Conservation (phyloP, 1,140 invertebrate genomes). For the Saccostrea cuccullata region DNA sequence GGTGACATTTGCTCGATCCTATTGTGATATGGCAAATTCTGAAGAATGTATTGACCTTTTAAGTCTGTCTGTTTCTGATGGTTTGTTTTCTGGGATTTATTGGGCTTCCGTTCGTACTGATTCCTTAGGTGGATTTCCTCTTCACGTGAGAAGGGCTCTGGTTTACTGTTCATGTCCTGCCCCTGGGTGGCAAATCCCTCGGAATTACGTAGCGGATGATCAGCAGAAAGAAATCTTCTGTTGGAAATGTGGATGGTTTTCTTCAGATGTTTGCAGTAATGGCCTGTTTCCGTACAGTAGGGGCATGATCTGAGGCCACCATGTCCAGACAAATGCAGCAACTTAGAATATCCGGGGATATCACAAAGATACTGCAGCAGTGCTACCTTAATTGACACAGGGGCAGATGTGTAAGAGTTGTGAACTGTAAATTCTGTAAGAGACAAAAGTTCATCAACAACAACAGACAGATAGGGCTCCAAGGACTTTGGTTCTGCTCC, state of each 20-base stretch:
- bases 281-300: neutral
- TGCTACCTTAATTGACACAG: constrained; percentile 7
- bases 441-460: constrained; percentile 8
- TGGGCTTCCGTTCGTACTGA: neutral
- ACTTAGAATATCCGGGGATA: constrained; percentile 24
- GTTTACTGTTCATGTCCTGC: neutral
- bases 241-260: constrained; percentile 34
- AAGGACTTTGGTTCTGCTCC: constrained; percentile 29
- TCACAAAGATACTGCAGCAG: constrained; percentile 32
- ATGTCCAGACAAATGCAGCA: constrained; percentile 32
- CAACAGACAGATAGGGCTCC: neutral
- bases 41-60: constrained; percentile 8
- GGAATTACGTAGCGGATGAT: neutral
- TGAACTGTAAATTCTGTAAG: neutral
- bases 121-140: neutral
- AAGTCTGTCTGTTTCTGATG: constrained; percentile 33
- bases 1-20: constrained; percentile 6
- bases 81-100: constrained; percentile 22
- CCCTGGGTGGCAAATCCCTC: neutral
- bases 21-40: constrained; percentile 9
- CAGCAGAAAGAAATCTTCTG: neutral
- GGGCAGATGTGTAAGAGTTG: neutral
- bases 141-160: neutral
- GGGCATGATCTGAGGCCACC: neutral
- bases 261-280: neutral